phyloP scores from a whole-genome alignment of 2,888 invertebrate genomes.

The Megamerina dolium region DNA sequence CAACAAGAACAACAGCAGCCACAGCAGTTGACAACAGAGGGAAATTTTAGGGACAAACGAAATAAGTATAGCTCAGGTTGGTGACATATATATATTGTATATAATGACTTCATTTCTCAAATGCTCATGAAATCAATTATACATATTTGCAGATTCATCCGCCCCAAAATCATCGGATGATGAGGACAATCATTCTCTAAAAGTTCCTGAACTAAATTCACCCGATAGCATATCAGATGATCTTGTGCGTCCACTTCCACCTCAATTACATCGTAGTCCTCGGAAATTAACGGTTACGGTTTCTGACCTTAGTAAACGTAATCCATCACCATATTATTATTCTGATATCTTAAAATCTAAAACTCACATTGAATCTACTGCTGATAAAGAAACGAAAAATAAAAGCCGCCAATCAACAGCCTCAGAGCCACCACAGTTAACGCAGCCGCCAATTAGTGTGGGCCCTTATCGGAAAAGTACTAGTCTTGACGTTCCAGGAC shows the following conservation, averaged over 20 bases:
- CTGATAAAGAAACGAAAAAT: conserved; percentile 35
- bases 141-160: conserved; percentile 51
- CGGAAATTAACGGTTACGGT: conserved; percentile 41
- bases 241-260: conserved; percentile 49
- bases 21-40: no score
- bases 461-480: conserved; percentile 63
- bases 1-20: conserved; percentile 25
- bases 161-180: conserved; percentile 55
- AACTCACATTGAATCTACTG: conserved; percentile 6
- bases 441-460: conserved; percentile 37
- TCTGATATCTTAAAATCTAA: conserved; percentile 62
- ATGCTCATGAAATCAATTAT: no score
- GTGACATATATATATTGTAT: no score
- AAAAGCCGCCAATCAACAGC: conserved; percentile 48
- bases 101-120: not conserved
- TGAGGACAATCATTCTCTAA: conserved; percentile 52
- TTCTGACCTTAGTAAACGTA: conserved; percentile 52
- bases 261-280: conserved; percentile 44
- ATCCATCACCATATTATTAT: conserved; percentile 80
- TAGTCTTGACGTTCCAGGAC: conserved; percentile 65
- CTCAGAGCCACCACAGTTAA: conserved; percentile 50
- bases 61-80: conserved; percentile 48
- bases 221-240: conserved; percentile 63
- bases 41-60: conserved; percentile 39
- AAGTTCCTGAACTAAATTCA: conserved; percentile 59